These are phyloP conservation scores for Odontomachus brunneus DNA, from an alignment of 1,140 invertebrate genomes.

Conservation along the genomic window DNA sequence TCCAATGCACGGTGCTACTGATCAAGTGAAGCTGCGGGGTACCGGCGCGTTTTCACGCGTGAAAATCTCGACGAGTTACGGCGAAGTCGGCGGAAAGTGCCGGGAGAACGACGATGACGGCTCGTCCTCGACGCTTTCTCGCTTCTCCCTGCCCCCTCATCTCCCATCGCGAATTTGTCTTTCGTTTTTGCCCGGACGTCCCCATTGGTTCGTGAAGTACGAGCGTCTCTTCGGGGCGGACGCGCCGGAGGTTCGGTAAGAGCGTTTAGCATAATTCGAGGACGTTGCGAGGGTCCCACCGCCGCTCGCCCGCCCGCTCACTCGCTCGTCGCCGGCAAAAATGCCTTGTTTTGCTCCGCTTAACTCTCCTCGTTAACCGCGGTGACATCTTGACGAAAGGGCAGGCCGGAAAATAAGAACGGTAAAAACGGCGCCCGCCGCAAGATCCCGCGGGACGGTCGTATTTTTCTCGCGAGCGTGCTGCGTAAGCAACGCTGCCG, in stretches of 20 bases:
- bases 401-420: constrained; percentile 73
- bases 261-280: constrained; percentile 82
- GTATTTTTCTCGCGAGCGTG: constrained; percentile 23
- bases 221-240: constrained; percentile 41
- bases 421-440: constrained; percentile 32
- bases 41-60: too few species aligned
- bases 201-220: constrained; percentile 35
- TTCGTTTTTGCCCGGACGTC: constrained; percentile 45
- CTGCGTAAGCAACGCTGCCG: constrained; percentile 1
- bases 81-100: constrained; percentile 1
- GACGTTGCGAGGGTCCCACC: constrained; percentile 66
- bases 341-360: constrained; percentile 76
- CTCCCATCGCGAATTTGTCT: constrained; percentile 40
- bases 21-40: too few species aligned
- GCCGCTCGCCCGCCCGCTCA: constrained; percentile 22
- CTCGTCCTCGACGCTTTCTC: not conserved
- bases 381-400: constrained; percentile 83
- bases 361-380: constrained; percentile 81
- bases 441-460: constrained; percentile 29
- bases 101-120: not conserved
- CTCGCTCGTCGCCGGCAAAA: constrained; percentile 72
- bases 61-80: not conserved
- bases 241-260: constrained; percentile 66
- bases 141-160: not conserved
- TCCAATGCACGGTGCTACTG: too few species aligned